Percentiles rank a stretch among this genome's conserved stretches.
Evolutionary conservation across 2,797 vertebrate genomes (phyloP).

Genomic region (Epinephelus awoara): DNA sequence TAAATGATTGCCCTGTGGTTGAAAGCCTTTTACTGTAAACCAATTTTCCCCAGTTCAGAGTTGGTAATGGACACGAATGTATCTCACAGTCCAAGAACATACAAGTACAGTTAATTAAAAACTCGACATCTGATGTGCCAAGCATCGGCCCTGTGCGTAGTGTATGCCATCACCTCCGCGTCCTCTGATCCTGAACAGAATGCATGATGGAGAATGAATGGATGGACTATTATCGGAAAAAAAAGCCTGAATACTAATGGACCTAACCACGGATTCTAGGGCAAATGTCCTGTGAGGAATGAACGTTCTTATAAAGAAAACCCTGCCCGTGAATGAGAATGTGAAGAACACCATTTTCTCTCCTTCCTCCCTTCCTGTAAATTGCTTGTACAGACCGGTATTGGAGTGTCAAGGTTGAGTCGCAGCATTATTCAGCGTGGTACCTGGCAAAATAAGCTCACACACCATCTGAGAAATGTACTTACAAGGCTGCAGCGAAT

Average conservation of each 20-base stretch:
- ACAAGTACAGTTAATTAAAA: background rate
- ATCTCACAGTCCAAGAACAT: background rate
- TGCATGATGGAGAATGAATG: background rate
- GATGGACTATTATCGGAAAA: background rate
- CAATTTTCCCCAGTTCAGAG: background rate
- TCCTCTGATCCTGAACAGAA: conserved; percentile 3
- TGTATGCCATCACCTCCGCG: background rate
- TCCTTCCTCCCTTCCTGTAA: background rate
- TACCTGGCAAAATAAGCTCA: background rate
- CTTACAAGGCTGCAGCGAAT: background rate
- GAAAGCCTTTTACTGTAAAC: background rate
- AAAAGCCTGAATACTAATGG: conserved; percentile 3
- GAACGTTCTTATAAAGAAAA: conserved; percentile 1
- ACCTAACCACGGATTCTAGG: background rate
- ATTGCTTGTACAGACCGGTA: background rate
- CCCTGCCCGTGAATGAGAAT: background rate
- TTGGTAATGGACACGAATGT: background rate
- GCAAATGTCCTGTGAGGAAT: background rate
- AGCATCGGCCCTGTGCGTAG: background rate
- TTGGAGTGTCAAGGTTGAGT: conserved; percentile 20
- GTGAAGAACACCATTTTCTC: background rate
- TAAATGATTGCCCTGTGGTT: too few relatives aligned
- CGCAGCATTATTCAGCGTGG: conserved; percentile 6
- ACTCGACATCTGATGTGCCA: background rate
- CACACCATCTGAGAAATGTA: conserved; percentile 7